Conservation (phyloP, 2,888 invertebrate genomes). For the Cephus pulcher region DNA sequence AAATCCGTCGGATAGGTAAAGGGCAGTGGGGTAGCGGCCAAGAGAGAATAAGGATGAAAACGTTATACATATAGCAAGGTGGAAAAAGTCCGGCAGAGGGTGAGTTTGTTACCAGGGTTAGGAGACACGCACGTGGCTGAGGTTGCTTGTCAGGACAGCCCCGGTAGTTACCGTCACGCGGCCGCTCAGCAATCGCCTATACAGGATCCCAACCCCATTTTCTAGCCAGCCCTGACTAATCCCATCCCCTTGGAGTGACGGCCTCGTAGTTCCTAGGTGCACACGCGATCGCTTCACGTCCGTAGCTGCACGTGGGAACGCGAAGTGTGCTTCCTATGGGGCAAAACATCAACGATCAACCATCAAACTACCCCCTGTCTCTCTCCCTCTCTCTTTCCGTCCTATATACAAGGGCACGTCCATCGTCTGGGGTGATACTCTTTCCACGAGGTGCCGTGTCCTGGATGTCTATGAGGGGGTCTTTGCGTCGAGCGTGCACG, state of each 20-base stretch:
- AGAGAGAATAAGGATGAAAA: no score
- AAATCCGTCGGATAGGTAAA: no score
- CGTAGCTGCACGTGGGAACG: slow-evolving; percentile 58
- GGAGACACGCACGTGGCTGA: slow-evolving; percentile 52
- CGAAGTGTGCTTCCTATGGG: slow-evolving; percentile 53
- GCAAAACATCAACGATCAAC: slow-evolving; percentile 53
- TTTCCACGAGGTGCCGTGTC: no score
- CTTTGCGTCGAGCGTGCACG: slow-evolving; percentile 26
- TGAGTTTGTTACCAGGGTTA: background rate
- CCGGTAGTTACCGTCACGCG: slow-evolving; percentile 65
- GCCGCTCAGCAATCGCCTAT: slow-evolving; percentile 53
- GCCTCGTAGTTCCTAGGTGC: slow-evolving; percentile 49
- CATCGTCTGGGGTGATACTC: no score
- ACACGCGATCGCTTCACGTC: slow-evolving; percentile 54
- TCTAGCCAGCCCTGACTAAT: slow-evolving; percentile 58
- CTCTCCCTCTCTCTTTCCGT: background rate
- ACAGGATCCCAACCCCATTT: slow-evolving; percentile 43
- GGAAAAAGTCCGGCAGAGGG: no score
- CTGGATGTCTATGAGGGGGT: no score
- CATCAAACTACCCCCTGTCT: slow-evolving; percentile 29
- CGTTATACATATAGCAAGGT: no score
- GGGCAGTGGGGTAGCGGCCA: no score
- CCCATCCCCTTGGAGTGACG: slow-evolving; percentile 58
- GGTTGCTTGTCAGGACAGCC: slow-evolving; percentile 47
- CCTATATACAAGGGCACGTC: background rate